These are phyloP conservation scores for Hylaea fasciaria DNA, from an alignment of 2,888 invertebrate species.

Conservation along the genomic window DNA sequence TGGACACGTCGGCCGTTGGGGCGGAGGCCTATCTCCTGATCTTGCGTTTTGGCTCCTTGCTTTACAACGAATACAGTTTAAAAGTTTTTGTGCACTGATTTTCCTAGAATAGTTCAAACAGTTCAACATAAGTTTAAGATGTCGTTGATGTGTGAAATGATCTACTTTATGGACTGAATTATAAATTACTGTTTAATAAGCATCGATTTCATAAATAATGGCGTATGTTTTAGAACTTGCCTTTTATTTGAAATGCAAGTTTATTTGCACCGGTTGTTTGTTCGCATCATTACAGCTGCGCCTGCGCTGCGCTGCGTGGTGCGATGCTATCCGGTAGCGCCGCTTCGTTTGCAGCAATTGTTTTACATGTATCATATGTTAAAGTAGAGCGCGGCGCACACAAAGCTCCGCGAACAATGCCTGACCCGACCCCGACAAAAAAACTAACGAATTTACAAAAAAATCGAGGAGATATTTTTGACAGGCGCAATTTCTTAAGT, in stretches of 20 bases:
- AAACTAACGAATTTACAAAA: constrained; percentile 48
- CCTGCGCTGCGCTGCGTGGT: constrained; percentile 7
- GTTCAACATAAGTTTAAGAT: no score
- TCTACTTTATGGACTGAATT: no score
- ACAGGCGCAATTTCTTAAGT: constrained; percentile 61
- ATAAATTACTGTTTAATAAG: no score
- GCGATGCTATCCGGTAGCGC: constrained; percentile 25
- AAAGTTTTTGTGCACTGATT: constrained; percentile 2
- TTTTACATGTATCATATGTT: constrained; percentile 35
- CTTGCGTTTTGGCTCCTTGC: constrained; percentile 3
- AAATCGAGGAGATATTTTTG: constrained; percentile 47
- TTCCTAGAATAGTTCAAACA: no score
- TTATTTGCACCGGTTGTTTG: neutral
- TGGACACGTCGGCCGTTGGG: no score
- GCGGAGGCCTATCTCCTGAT: constrained; percentile 17
- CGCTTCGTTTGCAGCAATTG: constrained; percentile 25
- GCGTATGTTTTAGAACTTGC: no score
- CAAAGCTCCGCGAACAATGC: constrained; percentile 55
- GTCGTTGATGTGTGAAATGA: no score
- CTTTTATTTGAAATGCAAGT: neutral
- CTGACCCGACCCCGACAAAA: constrained; percentile 53
- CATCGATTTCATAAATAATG: no score
- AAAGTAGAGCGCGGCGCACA: constrained; percentile 36
- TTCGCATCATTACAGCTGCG: constrained; percentile 23
- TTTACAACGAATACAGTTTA: constrained; percentile 37